phyloP scores from a whole-genome alignment of 2,888 invertebrate genomes.

The Tinea semifulvella region DNA sequence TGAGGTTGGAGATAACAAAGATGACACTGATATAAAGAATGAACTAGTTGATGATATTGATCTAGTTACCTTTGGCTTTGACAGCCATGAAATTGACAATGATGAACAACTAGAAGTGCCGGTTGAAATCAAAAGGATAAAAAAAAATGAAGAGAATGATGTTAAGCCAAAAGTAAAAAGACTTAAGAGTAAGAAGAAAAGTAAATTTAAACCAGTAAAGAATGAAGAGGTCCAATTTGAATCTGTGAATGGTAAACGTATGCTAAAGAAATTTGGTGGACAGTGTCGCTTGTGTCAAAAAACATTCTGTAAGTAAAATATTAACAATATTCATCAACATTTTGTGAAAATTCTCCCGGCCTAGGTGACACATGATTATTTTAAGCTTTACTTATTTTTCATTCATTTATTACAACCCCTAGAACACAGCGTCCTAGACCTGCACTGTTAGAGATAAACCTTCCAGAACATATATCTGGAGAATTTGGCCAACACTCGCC shows the following conservation, averaged over 20 bases:
- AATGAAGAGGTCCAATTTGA: background rate
- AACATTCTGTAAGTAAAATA: background rate
- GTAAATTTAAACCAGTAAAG: conserved; percentile 1
- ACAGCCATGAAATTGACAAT: background rate
- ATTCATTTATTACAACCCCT: no score
- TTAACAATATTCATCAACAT: no score
- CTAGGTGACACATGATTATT: no score
- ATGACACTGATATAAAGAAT: no score
- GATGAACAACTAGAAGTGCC: background rate
- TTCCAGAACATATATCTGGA: no score
- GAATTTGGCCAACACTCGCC: no score
- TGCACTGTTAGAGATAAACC: no score
- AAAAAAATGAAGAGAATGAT: background rate
- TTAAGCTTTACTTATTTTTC: no score
- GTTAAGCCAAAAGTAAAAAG: background rate
- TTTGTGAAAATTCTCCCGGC: no score
- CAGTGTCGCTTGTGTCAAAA: background rate
- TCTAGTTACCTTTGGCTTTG: background rate
- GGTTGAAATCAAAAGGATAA: background rate
- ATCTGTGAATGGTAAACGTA: background rate
- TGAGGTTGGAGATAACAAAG: no score
- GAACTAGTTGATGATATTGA: no score
- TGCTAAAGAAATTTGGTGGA: background rate
- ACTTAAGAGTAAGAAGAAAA: background rate
- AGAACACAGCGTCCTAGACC: no score